Evolutionary conservation across 2,888 invertebrate genomes (phyloP), one percentile per base, ranked within the genome.

Genomic region (Mesoligia furuncula): DNA sequence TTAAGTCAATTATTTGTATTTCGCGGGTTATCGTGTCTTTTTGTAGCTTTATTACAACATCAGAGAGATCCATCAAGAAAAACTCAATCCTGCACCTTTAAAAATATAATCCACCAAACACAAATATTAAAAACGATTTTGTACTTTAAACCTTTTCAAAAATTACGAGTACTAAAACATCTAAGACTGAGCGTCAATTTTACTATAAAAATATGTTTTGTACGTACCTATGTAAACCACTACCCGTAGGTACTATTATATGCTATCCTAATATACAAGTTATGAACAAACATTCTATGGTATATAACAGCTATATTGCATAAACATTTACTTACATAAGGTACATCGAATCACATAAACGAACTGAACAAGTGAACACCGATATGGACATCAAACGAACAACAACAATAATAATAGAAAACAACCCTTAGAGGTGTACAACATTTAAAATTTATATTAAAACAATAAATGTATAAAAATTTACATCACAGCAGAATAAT

Each of bases 401-500:
- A 87, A 89, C 85, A 83, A 84, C 85, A 80, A 62, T 62, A 36
- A 80, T 85, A 76, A 77, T 76, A 68, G 13, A 81, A 91, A 90
- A 88, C 83, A 90, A 88, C 88, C 88, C 88, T 90, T 85, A 85
- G 84, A 91, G 88, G 83, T 86, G 80, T 81, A 88, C 87, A 92
- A 93, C 90, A 89, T 85, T 84, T 82, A 82, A 88, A 87, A 73
- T 80, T 68, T 86, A 86, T 83, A 83, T 87, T 75, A 87, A 90
- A 89, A 81, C 65, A 82, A 77, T 81, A 70, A 76, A 84, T 70
- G 77, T 78, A 76, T 85, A 78, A 78, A 74, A 79, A 57, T 62
- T 78, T 80, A 78, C 80, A 93, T 90, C 91, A 93, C 93, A 93
- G 90, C 76, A 89, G 89, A 90, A 85, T 85, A 31, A 31, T 31